Percentiles rank a stretch among this genome's conserved stretches.
phyloP scores from a whole-genome alignment of 2,797 vertebrate species.

The Lagodon rhomboides region DNA sequence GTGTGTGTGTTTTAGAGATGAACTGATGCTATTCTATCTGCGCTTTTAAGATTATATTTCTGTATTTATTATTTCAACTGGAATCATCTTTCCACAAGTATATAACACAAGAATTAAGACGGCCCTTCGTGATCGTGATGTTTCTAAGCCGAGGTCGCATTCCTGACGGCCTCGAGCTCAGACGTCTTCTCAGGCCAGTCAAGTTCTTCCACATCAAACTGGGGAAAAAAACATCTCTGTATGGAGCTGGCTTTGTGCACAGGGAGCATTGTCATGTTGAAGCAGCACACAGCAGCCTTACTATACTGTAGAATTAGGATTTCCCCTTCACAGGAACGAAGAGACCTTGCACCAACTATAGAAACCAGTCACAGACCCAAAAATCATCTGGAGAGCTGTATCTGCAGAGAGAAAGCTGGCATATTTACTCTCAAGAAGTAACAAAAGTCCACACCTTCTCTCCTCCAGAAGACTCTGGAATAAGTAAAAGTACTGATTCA shows the following conservation, averaged over 20 bases:
- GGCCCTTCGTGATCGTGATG: not conserved
- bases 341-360: not conserved
- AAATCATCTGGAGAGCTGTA: too few relatives aligned
- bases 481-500: too few relatives aligned
- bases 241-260: not conserved
- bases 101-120: not conserved
- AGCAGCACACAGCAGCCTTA: not conserved
- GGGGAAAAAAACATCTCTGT: not conserved
- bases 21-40: not conserved
- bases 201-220: not conserved
- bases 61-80: not conserved
- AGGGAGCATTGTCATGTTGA: not conserved
- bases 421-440: too few relatives aligned
- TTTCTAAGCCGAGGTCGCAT: not conserved
- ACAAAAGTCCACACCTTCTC: too few relatives aligned
- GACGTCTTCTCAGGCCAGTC: not conserved
- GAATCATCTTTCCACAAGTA: not conserved
- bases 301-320: not conserved
- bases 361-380: not conserved
- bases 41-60: not conserved
- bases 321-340: not conserved
- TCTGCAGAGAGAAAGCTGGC: too few relatives aligned
- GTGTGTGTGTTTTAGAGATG: constrained; percentile 1
- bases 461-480: too few relatives aligned
- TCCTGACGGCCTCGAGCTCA: too few relatives aligned